Evolutionary conservation across 1,140 invertebrate genomes (phyloP), one percentile per base, ranked within the genome.

Genomic region (Leptopilina clavipes): DNA sequence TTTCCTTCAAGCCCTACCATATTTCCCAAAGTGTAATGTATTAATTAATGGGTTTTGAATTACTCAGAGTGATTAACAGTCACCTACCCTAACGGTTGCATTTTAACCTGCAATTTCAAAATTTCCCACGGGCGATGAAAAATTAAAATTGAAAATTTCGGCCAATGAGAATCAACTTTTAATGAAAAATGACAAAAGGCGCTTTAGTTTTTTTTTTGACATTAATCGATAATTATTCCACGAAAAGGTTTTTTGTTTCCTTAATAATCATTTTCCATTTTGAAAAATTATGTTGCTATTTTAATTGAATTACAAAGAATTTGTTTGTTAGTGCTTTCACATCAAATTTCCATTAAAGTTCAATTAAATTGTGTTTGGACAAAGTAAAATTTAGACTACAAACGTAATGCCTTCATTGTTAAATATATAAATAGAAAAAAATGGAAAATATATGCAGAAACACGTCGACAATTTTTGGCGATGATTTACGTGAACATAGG

Each of bases 401-500:
- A 40, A 40, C 8, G 48, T 0, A 8, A 52, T 6, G 48, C n/a
- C 48, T 52, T n/a, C 14, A 52, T 52, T 6, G 11, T n/a, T 40
- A 3, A 6, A 3, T 40, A 40, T 52, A 52, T 52, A 12, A 52
- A 52, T 52, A 52, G 1, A 31, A 31, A 48, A 48, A 31, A 31
- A 31, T 31, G 48, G n/a, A 17, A 52, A 52, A 52, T 52, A 52
- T 52, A 52, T 52, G 48, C 48, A 52, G 12, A n/a, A 52, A 52
- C 48, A 52, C 48, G 48, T 52, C 48, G 14, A 52, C 48, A 12
- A 52, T 52, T 52, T 52, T 52, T 52, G 48, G 48, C 8, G 48
- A 17, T 52, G 48, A 52, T 52, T 52, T 52, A 52, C 48, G 14
- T 52, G 14, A 17, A 52, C 48, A 52, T 17, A 52, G 37, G 37